These are phyloP conservation scores for Aradus depressus DNA, from an alignment of 2,888 invertebrate genomes.

Conservation along the genomic window DNA sequence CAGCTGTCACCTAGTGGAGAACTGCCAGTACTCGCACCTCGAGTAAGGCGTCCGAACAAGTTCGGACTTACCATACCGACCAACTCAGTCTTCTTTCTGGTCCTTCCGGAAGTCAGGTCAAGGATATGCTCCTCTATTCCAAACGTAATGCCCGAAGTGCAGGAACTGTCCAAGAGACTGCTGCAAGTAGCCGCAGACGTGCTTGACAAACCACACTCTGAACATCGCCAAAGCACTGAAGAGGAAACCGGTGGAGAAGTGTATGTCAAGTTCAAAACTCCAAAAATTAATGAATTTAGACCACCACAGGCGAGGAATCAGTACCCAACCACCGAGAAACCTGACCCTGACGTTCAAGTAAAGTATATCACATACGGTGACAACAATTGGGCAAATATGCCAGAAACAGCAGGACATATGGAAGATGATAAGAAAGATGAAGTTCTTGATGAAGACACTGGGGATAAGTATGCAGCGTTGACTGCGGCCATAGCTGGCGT, in stretches of 20 bases:
- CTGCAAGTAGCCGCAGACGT: slow-evolving; percentile 9
- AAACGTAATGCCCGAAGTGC: slow-evolving; percentile 1
- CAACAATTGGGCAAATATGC: slow-evolving; percentile 15
- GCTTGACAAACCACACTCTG: slow-evolving; percentile 5
- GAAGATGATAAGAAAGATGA: slow-evolving; percentile 3
- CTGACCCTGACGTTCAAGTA: slow-evolving; percentile 18
- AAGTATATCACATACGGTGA: slow-evolving; percentile 18
- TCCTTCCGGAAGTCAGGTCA: slow-evolving; percentile 30
- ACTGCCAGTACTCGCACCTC: slow-evolving; percentile 35
- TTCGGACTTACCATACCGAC: slow-evolving; percentile 25
- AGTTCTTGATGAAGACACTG: neutral
- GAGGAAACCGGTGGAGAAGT: slow-evolving; percentile 5
- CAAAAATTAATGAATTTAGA: no score
- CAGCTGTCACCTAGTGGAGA: slow-evolving; percentile 47
- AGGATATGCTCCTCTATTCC: slow-evolving; percentile 25
- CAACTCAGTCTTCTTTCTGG: slow-evolving; percentile 31
- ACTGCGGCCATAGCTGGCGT: slow-evolving; percentile 4
- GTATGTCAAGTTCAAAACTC: slow-evolving; percentile 18
- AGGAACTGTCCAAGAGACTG: slow-evolving; percentile 10
- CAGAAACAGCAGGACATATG: slow-evolving; percentile 5
- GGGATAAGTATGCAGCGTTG: slow-evolving; percentile 8
- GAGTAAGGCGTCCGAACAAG: slow-evolving; percentile 26
- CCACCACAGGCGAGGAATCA: no score
- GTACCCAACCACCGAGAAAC: no score
- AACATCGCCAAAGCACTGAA: no score